These are phyloP conservation scores for Periplaneta americana DNA, from an alignment of 1,140 invertebrate species.

Conservation along the genomic window DNA sequence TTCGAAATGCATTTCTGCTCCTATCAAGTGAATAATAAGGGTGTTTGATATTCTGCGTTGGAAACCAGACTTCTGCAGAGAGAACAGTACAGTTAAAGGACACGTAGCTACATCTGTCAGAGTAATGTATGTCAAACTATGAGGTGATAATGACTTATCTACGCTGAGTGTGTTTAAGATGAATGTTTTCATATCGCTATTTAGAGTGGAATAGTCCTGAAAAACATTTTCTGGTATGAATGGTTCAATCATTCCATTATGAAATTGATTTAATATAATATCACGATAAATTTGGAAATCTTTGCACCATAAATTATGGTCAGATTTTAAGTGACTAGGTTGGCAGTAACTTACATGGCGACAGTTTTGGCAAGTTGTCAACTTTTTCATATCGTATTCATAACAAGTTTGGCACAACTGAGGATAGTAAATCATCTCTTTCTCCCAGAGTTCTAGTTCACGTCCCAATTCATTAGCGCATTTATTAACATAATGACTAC, in stretches of 20 bases:
- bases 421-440: slow-evolving; percentile 60
- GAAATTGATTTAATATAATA: slow-evolving; percentile 34
- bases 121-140: slow-evolving; percentile 51
- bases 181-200: slow-evolving; percentile 23
- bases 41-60: slow-evolving; percentile 1
- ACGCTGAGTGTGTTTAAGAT: slow-evolving; percentile 20
- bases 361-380: slow-evolving; percentile 49
- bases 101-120: slow-evolving; percentile 58
- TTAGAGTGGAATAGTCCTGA: slow-evolving; percentile 41
- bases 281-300: slow-evolving; percentile 34
- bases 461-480: slow-evolving; percentile 51
- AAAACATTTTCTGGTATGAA: slow-evolving; percentile 43
- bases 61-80: slow-evolving; percentile 39
- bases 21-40: slow-evolving; percentile 50
- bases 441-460: slow-evolving; percentile 53
- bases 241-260: slow-evolving; percentile 30
- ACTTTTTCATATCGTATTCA: slow-evolving; percentile 38
- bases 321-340: slow-evolving; percentile 27
- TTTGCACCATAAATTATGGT: slow-evolving; percentile 36
- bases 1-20: slow-evolving; percentile 66
- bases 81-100: slow-evolving; percentile 54
- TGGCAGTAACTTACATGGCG: slow-evolving; percentile 42
- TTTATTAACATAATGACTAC: slow-evolving; percentile 52
- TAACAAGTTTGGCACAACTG: slow-evolving; percentile 51
- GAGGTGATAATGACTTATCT: slow-evolving; percentile 41